These are phyloP conservation scores for Melikaiella ostensackeni DNA, from an alignment of 2,888 invertebrate genomes.

Conservation along the genomic window DNA sequence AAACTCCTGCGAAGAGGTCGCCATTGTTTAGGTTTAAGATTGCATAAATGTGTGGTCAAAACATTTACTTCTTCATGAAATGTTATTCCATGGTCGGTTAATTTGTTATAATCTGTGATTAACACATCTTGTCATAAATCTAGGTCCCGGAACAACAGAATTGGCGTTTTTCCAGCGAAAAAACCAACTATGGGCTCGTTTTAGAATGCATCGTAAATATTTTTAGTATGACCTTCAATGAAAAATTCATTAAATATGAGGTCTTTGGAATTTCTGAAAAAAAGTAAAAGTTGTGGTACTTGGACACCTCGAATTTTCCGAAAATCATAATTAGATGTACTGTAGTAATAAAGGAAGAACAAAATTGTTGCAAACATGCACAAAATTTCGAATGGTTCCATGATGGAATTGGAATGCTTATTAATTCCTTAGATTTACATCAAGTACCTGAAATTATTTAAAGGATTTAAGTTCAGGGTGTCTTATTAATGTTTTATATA, in stretches of 20 bases:
- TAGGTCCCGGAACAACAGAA: slow-evolving; percentile 58
- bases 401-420: slow-evolving; percentile 47
- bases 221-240: slow-evolving; percentile 37
- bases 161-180: slow-evolving; percentile 54
- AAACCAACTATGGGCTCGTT: slow-evolving; percentile 59
- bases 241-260: slow-evolving; percentile 60
- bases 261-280: slow-evolving; percentile 76
- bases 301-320: slow-evolving; percentile 75
- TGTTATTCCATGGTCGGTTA: slow-evolving; percentile 57
- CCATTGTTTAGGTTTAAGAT: slow-evolving; percentile 77
- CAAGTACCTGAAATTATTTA: too few relatives aligned
- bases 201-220: slow-evolving; percentile 45
- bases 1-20: slow-evolving; percentile 77
- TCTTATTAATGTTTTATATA: too few relatives aligned
- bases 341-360: slow-evolving; percentile 43
- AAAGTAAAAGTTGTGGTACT: slow-evolving; percentile 71
- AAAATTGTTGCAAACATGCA: background rate
- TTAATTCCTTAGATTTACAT: too few relatives aligned
- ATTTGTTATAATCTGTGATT: slow-evolving; percentile 49
- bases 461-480: too few relatives aligned
- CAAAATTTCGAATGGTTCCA: background rate
- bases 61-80: slow-evolving; percentile 64
- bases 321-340: slow-evolving; percentile 58
- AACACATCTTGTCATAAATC: slow-evolving; percentile 50
- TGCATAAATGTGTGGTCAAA: slow-evolving; percentile 70